Base-by-base conservation (phyloP, 2,113 vertebrate genomes). In the Cyanoramphus novaezelandiae region DNA sequence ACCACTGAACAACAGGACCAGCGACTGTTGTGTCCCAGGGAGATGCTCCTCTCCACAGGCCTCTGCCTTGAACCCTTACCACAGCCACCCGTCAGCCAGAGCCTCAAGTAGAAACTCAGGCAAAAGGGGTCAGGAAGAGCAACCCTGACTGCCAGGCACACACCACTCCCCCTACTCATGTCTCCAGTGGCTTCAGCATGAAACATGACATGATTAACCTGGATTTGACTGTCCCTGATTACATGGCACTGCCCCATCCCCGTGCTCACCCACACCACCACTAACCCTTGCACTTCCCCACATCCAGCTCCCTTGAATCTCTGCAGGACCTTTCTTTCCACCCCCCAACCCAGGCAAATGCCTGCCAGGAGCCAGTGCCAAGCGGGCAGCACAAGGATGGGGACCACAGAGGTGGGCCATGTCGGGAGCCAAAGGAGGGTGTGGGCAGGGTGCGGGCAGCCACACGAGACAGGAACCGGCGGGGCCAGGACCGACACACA, bases 381-480 rank as follows among this genome's bases (percentile, higher is more conserved):
- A 96, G 94, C 92, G 41, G 97, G 88, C 97, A 97, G 97, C 92
- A 80, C n/a, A 23, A 96, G 93, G 90, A 93, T 92, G 80, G 90
- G 95, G 95, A 85, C 72, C 70, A 80, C 50, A 13, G 89, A 91
- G 89, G 88, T 50, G 86, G 76, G 81, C 94, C 75, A 33, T 78
- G 76, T 70, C 5, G 13, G 86, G 96, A 91, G 70, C 29, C 20
- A 28, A 59, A 96, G 74, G 80, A 88, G 80, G 82, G 86, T 18
- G 47, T 80, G 82, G 96, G 88, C 91, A 92, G 90, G 79, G 91
- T 44, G 10, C 7, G 55, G 95, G 98, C 98, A 99, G 99, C 98
- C 98, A 99, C 98, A 98, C 95, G 97, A 96, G 98, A 98, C 98
- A 98, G 82, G 97, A 97, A 98, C 97, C 62, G 95, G 97, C 96